Percentiles rank a stretch among this genome's conserved stretches.
Conservation (phyloP, 2,113 vertebrate species). For the Pantherophis guttatus region DNA sequence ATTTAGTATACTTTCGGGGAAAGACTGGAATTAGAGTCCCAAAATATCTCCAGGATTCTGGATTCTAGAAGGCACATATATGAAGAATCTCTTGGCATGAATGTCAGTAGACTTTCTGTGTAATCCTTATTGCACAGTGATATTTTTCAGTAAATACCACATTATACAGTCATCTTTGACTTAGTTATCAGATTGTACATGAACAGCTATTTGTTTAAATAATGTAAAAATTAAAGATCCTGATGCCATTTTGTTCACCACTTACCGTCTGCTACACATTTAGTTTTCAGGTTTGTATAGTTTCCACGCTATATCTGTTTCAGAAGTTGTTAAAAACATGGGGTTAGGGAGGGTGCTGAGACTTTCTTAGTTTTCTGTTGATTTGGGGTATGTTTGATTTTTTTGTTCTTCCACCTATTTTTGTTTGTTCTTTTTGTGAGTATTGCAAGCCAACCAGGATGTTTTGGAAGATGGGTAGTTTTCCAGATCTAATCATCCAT, state of each 20-base stretch:
- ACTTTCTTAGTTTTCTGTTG: neutral
- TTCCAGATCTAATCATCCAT: neutral
- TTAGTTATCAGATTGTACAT: neutral
- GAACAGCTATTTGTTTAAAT: neutral
- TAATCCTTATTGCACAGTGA: neutral
- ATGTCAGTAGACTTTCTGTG: neutral
- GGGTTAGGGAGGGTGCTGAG: neutral
- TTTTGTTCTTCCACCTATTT: neutral
- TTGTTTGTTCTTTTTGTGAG: neutral
- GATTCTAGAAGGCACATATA: neutral
- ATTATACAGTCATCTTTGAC: neutral
- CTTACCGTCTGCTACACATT: neutral
- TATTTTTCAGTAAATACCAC: neutral
- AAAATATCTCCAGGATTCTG: neutral
- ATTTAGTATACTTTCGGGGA: neutral
- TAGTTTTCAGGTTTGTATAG: neutral
- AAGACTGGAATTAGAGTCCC: neutral
- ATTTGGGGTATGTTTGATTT: neutral
- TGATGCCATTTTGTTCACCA: neutral
- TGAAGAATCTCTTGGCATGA: neutral
- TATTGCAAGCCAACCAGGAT: neutral
- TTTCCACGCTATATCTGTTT: neutral
- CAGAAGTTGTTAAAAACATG: neutral
- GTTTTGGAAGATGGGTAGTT: neutral
- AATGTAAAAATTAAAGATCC: neutral